Conservation (phyloP, 35 echinoderm and acorn worm species). For the Acanthaster planci region DNA sequence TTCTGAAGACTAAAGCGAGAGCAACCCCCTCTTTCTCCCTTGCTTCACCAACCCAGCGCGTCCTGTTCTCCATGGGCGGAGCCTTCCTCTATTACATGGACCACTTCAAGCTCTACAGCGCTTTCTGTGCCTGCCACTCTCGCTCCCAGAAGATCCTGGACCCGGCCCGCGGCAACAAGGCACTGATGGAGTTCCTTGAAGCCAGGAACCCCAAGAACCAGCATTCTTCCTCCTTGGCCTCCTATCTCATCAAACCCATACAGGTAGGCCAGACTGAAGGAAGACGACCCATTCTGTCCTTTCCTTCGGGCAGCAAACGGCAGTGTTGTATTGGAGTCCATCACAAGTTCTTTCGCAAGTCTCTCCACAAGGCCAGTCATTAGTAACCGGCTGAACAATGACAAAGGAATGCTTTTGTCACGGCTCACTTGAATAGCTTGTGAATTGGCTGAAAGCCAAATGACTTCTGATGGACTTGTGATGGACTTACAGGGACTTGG, state of each 20-base stretch:
- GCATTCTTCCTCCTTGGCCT: slow-evolving; percentile 86
- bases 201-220: slow-evolving; percentile 99
- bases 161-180: slow-evolving; percentile 65
- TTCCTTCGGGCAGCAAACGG: too few species aligned
- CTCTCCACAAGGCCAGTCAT: too few species aligned
- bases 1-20: not conserved
- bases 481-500: too few species aligned
- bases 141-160: slow-evolving; percentile 95
- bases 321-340: too few species aligned
- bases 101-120: slow-evolving; percentile 97
- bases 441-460: too few species aligned
- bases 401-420: too few species aligned
- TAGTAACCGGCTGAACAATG: too few species aligned
- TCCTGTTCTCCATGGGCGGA: slow-evolving; percentile 85
- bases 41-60: slow-evolving; percentile 41
- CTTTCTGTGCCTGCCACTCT: slow-evolving; percentile 96
- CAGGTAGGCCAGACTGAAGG: slow-evolving; percentile 58
- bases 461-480: too few species aligned
- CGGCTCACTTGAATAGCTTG: too few species aligned
- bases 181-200: slow-evolving; percentile 90
- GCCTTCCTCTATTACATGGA: slow-evolving; percentile 98
- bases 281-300: too few species aligned
- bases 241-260: slow-evolving; percentile 97
- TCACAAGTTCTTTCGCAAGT: too few species aligned
- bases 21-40: not conserved